Evolutionary conservation across 1,140 invertebrate genomes (phyloP).

Genomic region (Eriocheir sinensis): DNA sequence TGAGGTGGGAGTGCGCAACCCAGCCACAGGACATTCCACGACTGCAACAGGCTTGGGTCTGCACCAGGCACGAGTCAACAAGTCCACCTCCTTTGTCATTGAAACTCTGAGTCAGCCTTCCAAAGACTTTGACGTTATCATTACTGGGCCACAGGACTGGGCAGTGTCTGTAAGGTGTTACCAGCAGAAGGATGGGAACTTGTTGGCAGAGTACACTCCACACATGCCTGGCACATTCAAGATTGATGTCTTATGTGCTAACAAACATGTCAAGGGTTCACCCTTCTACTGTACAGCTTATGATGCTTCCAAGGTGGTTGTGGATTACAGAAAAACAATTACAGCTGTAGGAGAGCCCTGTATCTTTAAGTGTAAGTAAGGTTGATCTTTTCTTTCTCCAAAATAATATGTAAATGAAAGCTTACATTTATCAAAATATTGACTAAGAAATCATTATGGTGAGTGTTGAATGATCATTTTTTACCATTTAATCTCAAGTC

Average conservation of each 20-base stretch:
- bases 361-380: conserved; percentile 86
- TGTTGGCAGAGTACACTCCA: conserved; percentile 95
- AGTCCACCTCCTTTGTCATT: conserved; percentile 93
- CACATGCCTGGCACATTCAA: conserved; percentile 87
- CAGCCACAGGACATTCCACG: conserved; percentile 88
- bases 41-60: conserved; percentile 90
- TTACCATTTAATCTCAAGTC: background rate
- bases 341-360: conserved; percentile 81
- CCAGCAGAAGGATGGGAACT: conserved; percentile 95
- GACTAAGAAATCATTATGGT: background rate
- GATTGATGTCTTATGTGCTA: conserved; percentile 95
- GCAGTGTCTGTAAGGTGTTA: conserved; percentile 96
- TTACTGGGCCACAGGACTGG: conserved; percentile 92
- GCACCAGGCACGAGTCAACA: conserved; percentile 90
- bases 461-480: no score
- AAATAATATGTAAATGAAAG: background rate
- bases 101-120: conserved; percentile 92
- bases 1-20: conserved; percentile 84
- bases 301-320: conserved; percentile 89
- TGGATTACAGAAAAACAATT: conserved; percentile 82
- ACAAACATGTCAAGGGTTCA: conserved; percentile 95
- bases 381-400: background rate
- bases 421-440: background rate
- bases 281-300: conserved; percentile 98
- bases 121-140: conserved; percentile 94